A percentile compares a stretch with the other conserved stretches of the same genome.
These are phyloP conservation scores for Monochamus saltuarius DNA, from an alignment of 1,140 invertebrate genomes.

Conservation along the genomic window DNA sequence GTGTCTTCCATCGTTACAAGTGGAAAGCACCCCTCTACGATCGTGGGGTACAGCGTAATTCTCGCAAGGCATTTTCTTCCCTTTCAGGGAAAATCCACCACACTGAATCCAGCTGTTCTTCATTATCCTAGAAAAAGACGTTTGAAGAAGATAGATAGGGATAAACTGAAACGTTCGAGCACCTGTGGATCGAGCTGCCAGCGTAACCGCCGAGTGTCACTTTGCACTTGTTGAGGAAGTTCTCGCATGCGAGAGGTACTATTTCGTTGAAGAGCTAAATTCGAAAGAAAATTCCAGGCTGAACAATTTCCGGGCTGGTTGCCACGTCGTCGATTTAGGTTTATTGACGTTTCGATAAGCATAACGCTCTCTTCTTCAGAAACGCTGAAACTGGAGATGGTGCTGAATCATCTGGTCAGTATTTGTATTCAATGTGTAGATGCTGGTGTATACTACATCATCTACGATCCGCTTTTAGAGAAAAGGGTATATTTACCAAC, in stretches of 20 bases:
- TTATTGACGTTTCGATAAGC: not conserved
- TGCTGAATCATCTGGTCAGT: not conserved
- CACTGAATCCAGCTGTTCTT: constrained; percentile 57
- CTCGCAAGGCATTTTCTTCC: constrained; percentile 53
- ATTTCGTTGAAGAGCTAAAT: constrained; percentile 56
- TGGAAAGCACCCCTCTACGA: constrained; percentile 56
- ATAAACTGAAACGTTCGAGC: not conserved
- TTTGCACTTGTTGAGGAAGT: constrained; percentile 54
- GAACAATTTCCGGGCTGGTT: too few relatives aligned
- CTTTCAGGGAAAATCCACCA: constrained; percentile 53
- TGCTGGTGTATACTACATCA: too few relatives aligned
- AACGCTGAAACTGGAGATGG: not conserved
- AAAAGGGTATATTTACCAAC: too few relatives aligned
- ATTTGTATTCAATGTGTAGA: too few relatives aligned
- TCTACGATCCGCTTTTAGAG: too few relatives aligned
- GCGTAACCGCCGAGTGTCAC: constrained; percentile 50
- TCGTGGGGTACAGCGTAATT: constrained; percentile 59
- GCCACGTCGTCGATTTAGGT: too few relatives aligned
- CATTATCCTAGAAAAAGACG: constrained; percentile 49
- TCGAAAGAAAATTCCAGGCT: constrained; percentile 5
- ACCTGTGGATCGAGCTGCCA: constrained; percentile 53
- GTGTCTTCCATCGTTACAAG: constrained; percentile 56
- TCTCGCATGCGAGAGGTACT: constrained; percentile 54
- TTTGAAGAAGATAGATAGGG: not conserved
- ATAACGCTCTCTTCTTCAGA: not conserved